Evolutionary conservation across 2,888 invertebrate genomes (phyloP), one percentile per base, ranked within the genome.

Genomic region (Noctuana brunneofusca): DNA sequence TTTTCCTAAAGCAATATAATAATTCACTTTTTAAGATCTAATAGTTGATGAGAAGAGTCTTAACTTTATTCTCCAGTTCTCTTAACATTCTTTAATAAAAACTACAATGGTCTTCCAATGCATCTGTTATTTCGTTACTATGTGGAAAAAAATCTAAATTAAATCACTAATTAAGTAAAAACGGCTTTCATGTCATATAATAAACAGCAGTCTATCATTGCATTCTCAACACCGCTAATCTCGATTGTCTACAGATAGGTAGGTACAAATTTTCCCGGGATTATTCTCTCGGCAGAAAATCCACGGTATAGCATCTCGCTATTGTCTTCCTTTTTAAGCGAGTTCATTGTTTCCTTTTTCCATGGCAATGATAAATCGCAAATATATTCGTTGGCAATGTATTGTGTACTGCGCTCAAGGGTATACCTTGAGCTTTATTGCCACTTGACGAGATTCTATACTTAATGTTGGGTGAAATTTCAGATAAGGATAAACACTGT

Each of bases 311-410:
- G 32, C 58, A 27, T 53, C 54, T 60, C 24, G 32, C 60, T 53
- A 60, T 60, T 60, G 60, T 60, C 24, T 60, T 48, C 60, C 60
- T 43, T 60, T 52, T 54, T 35, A 52, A 59, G 53, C 35, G 35
- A 18, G 35, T 60, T 60, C 53, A 27, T 60, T 60, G 60, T 60
- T 54, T 59, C 41, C 20, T 18, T 60, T 54, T 41, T 52, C 53
- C 53, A 60, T 53, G 54, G 60, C 53, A 59, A 59, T 59, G 59
- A 59, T 53, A 59, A 59, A 59, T 53, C 52, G 53, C 14, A 30
- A 49, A 49, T 30, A 46, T 59, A 59, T 59, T 59, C 59, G 16
- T 59, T 46, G 52, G 32, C 53, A 35, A 49, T 22, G 22, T 22
- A 53, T 35, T 35, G 53, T n/a, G 38, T 46, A 46, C 6, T 0